Evolutionary conservation across 2,888 invertebrate genomes (phyloP), one percentile per base, ranked within the genome.

Genomic region (Rhimphoctona megacephalus): DNA sequence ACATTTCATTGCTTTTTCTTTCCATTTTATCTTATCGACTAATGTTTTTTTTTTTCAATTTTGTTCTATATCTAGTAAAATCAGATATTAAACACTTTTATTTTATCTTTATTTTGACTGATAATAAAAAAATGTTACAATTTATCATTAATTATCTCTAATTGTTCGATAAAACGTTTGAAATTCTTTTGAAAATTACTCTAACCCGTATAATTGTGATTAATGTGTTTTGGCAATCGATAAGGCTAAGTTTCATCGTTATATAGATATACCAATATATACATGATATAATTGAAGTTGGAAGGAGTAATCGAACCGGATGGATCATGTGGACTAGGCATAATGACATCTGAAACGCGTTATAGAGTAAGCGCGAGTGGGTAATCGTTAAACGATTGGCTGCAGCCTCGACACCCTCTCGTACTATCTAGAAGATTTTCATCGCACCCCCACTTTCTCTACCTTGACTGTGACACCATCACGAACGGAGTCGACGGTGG

Each of bases 341-440:
- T 92, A 92, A 92, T 92, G 92, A 92, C 89, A 91, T 92, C 91
- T 91, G 92, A 91, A 92, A 92, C 90, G 91, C 92, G 92, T 93
- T 93, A 92, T 93, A 91, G 92, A 93, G 93, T 93, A 88, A 90
- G 89, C 90, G 91, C 90, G 91, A 92, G 91, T 92, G 92, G 92
- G 92, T 93, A 93, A 93, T 93, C 93, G 93, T 92, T 93, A 93
- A 93, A 93, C 92, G 93, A 93, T 93, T 93, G 93, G 93, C 93
- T 93, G 92, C 90, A 91, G 91, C 90, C 88, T 86, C 87, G 86
- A 73, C 86, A 85, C 87, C 87, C 86, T 85, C 89, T 85, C 85
- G 80, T 81, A 78, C 88, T 81, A 86, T 86, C 86, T 88, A 82
- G 89, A 84, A 86, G 85, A 81, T 78, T 83, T 83, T 54, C 85